Evolutionary conservation across 2,113 vertebrate species (phyloP).

Genomic region (Muntiacus reevesi): DNA sequence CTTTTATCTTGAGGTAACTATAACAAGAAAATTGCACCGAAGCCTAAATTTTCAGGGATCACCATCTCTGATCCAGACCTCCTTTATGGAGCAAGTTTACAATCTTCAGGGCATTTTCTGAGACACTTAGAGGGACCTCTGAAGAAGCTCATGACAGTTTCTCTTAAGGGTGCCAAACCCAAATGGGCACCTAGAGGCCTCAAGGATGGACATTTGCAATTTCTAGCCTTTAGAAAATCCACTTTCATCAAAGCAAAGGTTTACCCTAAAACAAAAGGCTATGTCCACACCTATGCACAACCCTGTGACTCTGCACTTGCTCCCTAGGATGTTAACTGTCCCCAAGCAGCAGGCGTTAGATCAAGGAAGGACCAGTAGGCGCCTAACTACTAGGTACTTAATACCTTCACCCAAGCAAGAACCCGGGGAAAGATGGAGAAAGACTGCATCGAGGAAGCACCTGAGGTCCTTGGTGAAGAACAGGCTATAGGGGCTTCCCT

Average conservation of each 20-base stretch:
- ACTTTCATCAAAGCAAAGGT: not conserved
- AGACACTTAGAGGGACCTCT: not conserved
- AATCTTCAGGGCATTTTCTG: not conserved
- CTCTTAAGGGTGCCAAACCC: not conserved
- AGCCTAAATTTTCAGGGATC: not conserved
- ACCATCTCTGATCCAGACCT: not conserved
- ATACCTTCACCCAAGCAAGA: not conserved
- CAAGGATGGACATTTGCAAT: not conserved
- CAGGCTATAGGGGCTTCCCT: not conserved
- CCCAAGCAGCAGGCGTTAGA: not conserved
- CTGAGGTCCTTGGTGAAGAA: not conserved
- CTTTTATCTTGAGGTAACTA: not conserved
- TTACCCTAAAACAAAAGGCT: not conserved
- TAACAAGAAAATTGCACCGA: not conserved
- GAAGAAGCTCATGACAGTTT: not conserved
- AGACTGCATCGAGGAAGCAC: not conserved
- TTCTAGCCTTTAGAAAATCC: not conserved
- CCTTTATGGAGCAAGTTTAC: not conserved
- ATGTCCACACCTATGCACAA: not conserved
- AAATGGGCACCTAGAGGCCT: not conserved
- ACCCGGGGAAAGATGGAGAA: not conserved
- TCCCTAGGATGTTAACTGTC: not conserved
- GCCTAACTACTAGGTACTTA: not conserved
- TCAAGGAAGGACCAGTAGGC: not conserved
- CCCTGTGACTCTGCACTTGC: not conserved